Base-by-base conservation (phyloP, 2,113 vertebrate genomes). In the Forbesichthys papilliferus region DNA sequence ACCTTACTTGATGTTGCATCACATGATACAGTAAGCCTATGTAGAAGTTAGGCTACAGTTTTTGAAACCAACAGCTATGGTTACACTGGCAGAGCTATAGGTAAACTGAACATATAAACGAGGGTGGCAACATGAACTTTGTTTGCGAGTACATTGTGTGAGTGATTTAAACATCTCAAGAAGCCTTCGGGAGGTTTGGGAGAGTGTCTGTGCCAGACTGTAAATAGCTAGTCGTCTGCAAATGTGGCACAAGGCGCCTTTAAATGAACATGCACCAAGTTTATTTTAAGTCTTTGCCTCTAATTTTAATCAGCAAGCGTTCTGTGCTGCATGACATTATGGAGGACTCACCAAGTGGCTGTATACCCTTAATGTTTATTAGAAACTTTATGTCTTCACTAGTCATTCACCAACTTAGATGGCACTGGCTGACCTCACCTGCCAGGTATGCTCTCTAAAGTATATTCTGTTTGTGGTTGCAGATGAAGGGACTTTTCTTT, bases 251-350 rank as follows among this genome's bases (percentile, higher is more conserved):
- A 73, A 71, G 80, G 66, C 69, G 71, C 71, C 78, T 87, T 86
- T 83, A 87, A 90, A 78, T 14, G 51, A 46, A 36, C 57, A 53
- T 60, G 6, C 18, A 70, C 60, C 34, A 48, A 48, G 75, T 85
- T 79, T 85, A 83, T 88, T 88, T 79, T 61, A 75, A 77, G 77
- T 20, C 64, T 12, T 16, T 64, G 16, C 11, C 2, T 77, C 71
- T 85, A 54, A 75, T 79, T 76, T 85, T 81, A 82, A 64, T 59
- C 34, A 13, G 61, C 66, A 74, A 27, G 68, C 61, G 56, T 9
- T 9, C 48, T n/a, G 57, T n/a, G 3, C 36, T 59, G 14, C 34
- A 16, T 59, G 53, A 49, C 72, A 27, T 52, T 54, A 86, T 88
- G 86, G 79, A 77, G 61, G 73, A 85, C 62, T 65, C 34, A 1